A percentile compares a stretch with the other conserved stretches of the same genome.
phyloP scores from a whole-genome alignment of 2,888 invertebrate species.

The Sminthurinus aureus region DNA sequence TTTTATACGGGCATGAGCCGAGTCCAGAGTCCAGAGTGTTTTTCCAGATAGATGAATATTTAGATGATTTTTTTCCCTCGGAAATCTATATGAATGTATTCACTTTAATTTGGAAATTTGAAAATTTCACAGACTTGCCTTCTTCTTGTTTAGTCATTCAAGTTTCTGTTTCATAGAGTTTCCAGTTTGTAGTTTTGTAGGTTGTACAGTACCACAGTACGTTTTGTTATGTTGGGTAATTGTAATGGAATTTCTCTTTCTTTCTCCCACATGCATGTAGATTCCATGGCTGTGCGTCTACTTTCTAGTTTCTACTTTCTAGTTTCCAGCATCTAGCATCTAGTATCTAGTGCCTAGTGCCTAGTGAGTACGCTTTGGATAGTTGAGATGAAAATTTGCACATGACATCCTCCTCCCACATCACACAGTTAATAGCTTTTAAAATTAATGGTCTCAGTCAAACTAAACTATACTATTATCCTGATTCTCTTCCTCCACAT shows the following conservation, averaged over 20 bases:
- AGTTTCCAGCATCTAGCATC: too few relatives aligned
- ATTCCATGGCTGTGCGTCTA: neutral
- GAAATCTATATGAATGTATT: neutral
- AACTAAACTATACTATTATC: neutral
- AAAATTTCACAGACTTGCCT: neutral
- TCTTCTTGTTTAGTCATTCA: neutral
- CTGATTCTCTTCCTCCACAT: neutral
- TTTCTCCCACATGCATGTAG: too few relatives aligned
- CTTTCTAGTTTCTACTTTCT: too few relatives aligned
- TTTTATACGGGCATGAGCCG: too few relatives aligned
- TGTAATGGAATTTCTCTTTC: too few relatives aligned
- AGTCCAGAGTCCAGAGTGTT: neutral
- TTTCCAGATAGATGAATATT: neutral
- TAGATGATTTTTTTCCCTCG: neutral
- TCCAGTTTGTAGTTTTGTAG: neutral
- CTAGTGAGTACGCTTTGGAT: neutral
- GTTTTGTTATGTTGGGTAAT: too few relatives aligned
- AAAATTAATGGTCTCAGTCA: conserved; percentile 10
- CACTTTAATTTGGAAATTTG: neutral
- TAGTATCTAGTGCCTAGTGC: too few relatives aligned
- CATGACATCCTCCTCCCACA: neutral
- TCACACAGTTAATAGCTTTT: conserved; percentile 11
- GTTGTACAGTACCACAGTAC: too few relatives aligned
- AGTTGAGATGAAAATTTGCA: neutral
- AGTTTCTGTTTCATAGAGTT: neutral